Evolutionary conservation across 1,140 invertebrate species (phyloP), one percentile per base, ranked within the genome.

Genomic region (Megalopta genalis): DNA sequence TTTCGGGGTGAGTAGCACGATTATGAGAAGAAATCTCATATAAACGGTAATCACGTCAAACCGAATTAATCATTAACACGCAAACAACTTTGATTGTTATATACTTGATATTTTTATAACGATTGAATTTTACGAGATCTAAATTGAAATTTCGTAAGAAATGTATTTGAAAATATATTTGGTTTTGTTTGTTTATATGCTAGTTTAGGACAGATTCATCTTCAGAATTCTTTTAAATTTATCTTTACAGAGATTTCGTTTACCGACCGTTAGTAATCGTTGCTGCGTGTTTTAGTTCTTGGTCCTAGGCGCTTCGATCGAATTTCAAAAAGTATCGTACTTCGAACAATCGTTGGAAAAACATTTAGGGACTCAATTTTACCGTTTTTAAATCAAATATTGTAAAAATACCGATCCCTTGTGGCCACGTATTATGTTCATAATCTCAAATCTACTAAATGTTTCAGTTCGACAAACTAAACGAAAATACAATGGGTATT

Each of bases 1-100:
- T n/a, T 76, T 65, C 4, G 23, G 65, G 64, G 76, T 84, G 39
- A 84, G 83, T 84, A 80, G 42, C 1, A 12, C 14, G 9, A 67
- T 0, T 21, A 70, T 59, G 21, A 18, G 39, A 14, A n/a, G 59
- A 25, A 1, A 46, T 14, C 21, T 57, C 5, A 68, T 25, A n/a
- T 14, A 5, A 14, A 9, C 23, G 18, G 21, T n/a, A 42, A 68
- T 21, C 32, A 18, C 1, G 16, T 18, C 16, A 6, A 54, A 68
- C 27, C 6, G 42, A 7, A 27, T 39, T 72, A 39, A 14, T 21
- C 16, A 52, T 2, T 25, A 42, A 8, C 25, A 23, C 7, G 54
- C 42, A 27, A 1, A 23, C 37, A 57, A 57, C 27, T 63, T 37
- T 7, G 1, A 1, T 5, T 27, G 8, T 49, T 18, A 18, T 18